Percentiles rank a stretch among this genome's conserved stretches.
Conservation (phyloP, 2,113 vertebrate genomes). For the Spizaetus ornatus region DNA sequence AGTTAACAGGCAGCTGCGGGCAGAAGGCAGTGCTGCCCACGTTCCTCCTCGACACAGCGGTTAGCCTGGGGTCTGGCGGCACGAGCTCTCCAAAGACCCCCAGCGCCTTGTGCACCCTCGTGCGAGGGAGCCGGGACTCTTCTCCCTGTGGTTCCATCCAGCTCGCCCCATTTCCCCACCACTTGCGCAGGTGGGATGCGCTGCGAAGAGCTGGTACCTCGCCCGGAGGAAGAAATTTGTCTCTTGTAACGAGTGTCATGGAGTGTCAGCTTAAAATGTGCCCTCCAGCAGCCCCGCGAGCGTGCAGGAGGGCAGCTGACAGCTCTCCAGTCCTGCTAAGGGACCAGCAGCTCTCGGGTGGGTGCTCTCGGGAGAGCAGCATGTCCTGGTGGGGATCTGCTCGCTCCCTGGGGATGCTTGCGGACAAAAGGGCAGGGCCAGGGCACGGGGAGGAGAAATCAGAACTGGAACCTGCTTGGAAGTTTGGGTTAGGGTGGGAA, state of each 20-base stretch:
- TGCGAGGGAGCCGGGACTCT: accelerated
- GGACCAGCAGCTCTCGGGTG: accelerated
- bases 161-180: accelerated
- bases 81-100: not conserved
- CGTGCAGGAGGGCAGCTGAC: not conserved
- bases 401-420: not conserved
- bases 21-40: not conserved
- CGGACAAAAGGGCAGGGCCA: not conserved
- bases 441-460: not conserved
- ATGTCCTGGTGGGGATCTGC: not conserved
- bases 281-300: accelerated
- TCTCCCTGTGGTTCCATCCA: not conserved
- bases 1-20: not conserved
- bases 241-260: accelerated
- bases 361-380: not conserved
- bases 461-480: not conserved
- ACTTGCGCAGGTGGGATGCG: not conserved
- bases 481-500: not conserved
- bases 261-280: accelerated
- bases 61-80: not conserved
- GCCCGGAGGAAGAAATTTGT: not conserved
- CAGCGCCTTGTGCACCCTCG: not conserved
- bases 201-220: not conserved
- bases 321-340: not conserved
- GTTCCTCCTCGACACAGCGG: not conserved